Conservation (phyloP, 2,113 vertebrate genomes). For the Myiopsitta monachus region DNA sequence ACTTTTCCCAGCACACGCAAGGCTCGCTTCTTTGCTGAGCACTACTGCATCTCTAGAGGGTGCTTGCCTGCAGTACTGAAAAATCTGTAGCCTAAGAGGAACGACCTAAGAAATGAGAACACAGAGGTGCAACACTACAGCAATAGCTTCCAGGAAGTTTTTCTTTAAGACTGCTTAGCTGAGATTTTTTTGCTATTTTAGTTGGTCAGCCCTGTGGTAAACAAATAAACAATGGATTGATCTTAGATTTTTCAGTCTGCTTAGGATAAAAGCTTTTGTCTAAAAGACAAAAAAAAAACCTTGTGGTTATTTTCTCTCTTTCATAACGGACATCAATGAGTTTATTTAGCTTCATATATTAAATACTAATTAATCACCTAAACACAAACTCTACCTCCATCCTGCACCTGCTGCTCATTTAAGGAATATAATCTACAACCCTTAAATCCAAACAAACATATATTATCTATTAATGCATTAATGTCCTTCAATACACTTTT, state of each 20-base stretch:
- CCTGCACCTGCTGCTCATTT: not conserved
- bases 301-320: not conserved
- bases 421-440: not conserved
- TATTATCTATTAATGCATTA: not conserved
- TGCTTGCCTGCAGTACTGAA: not conserved
- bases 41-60: not conserved
- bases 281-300: not conserved
- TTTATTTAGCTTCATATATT: not conserved
- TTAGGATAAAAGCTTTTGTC: not conserved
- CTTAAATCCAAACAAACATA: not conserved
- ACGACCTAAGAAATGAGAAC: not conserved
- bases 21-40: not conserved
- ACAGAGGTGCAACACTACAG: not conserved
- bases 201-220: not conserved
- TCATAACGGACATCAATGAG: not conserved
- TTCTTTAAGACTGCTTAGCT: not conserved
- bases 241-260: not conserved
- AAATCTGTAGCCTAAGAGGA: not conserved
- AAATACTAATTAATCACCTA: not conserved
- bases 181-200: not conserved
- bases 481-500: not conserved
- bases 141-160: not conserved
- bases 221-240: not conserved
- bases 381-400: not conserved
- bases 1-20: not conserved